These are phyloP conservation scores for Cetoscarus ocellatus DNA, from an alignment of 2,797 vertebrate species.

Conservation along the genomic window DNA sequence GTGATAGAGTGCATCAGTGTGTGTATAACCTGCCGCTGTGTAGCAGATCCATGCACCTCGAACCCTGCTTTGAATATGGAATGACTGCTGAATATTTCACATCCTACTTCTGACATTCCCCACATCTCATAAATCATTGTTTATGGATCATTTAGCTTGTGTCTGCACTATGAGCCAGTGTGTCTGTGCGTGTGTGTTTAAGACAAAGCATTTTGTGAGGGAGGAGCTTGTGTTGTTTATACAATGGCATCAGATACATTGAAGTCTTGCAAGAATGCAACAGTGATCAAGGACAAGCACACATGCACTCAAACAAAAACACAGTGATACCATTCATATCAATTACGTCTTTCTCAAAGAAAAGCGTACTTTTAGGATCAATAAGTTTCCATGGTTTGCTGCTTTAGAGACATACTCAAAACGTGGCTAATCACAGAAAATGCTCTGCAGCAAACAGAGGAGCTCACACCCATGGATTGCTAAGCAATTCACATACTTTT, in stretches of 20 bases:
- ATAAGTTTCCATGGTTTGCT: conserved; percentile 21
- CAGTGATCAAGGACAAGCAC: conserved; percentile 48
- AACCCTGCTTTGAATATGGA: conserved; percentile 73
- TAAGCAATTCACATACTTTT: conserved; percentile 33
- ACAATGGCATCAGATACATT: conserved; percentile 33
- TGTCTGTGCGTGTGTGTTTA: conserved; percentile 15
- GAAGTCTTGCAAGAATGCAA: conserved; percentile 41
- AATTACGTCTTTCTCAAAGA: conserved; percentile 41
- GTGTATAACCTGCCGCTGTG: conserved; percentile 69
- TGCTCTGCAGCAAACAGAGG: conserved; percentile 18
- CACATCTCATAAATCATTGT: conserved; percentile 79
- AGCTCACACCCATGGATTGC: conserved; percentile 14
- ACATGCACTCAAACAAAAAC: conserved; percentile 19
- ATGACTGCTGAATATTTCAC: conserved; percentile 80
- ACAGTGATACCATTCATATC: conserved; percentile 33
- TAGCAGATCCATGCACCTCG: conserved; percentile 58
- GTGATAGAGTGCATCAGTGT: conserved; percentile 77
- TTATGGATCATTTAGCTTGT: conserved; percentile 76
- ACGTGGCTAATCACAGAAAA: conserved; percentile 42
- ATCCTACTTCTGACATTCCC: conserved; percentile 62
- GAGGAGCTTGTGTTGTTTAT: conserved; percentile 45
- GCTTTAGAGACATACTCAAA: conserved; percentile 24
- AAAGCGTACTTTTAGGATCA: conserved; percentile 43
- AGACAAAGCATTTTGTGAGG: conserved; percentile 40
- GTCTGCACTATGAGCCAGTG: conserved; percentile 27